Percentiles rank a stretch among this genome's conserved stretches.
phyloP scores from a whole-genome alignment of 2,888 invertebrate genomes.

The Polydesmus complanatus region DNA sequence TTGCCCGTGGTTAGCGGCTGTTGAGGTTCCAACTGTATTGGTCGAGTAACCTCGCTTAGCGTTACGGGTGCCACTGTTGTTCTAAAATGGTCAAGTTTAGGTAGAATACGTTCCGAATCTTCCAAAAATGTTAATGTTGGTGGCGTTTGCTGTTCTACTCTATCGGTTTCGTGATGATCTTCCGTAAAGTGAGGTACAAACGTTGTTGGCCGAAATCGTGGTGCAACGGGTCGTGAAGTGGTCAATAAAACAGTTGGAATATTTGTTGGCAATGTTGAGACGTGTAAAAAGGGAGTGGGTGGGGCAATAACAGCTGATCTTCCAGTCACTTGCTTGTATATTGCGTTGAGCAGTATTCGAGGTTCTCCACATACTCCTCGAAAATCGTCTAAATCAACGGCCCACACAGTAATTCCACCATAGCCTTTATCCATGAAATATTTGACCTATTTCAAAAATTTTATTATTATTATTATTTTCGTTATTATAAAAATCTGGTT shows the following conservation, averaged over 20 bases:
- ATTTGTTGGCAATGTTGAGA: not conserved
- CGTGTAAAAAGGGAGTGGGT: not conserved
- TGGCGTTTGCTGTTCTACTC: not conserved
- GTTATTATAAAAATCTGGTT: not conserved
- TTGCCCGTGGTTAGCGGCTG: not conserved
- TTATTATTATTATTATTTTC: not conserved
- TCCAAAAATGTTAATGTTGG: constrained; percentile 1
- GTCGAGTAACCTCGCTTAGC: not conserved
- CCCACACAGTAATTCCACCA: constrained; percentile 14
- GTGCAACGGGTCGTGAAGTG: not conserved
- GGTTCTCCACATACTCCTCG: constrained; percentile 14
- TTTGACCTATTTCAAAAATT: constrained; percentile 9
- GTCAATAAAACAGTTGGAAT: not conserved
- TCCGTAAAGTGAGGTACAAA: not conserved
- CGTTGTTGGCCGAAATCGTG: not conserved
- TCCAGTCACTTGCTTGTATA: constrained; percentile 14
- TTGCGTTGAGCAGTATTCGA: constrained; percentile 4
- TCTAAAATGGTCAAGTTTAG: constrained; percentile 5
- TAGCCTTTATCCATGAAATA: constrained; percentile 13
- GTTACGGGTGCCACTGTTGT: constrained; percentile 4
- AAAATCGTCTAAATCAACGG: constrained; percentile 15
- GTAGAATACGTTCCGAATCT: not conserved
- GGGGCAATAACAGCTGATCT: constrained; percentile 2
- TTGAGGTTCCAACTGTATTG: not conserved
- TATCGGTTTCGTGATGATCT: not conserved